Evolutionary conservation across 2,888 invertebrate species (phyloP).

Genomic region (Lycia hirtaria): DNA sequence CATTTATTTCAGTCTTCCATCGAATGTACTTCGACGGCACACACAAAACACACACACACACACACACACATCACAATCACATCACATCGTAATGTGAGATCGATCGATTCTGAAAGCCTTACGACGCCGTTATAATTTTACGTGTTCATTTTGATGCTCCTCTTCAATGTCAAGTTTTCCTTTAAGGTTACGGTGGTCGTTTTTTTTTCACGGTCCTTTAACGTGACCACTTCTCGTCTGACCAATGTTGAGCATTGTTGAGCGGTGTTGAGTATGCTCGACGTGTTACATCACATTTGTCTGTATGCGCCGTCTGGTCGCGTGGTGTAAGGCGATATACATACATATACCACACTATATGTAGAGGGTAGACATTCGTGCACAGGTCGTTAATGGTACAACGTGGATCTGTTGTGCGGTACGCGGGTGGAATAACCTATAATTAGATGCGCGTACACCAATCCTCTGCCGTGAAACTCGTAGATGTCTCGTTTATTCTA

Average conservation of each 20-base stretch:
- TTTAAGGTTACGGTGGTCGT: conserved; percentile 39
- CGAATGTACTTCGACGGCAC: conserved; percentile 52
- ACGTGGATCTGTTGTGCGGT: conserved; percentile 77
- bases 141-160: conserved; percentile 55
- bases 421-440: conserved; percentile 83
- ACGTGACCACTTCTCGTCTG: conserved; percentile 5
- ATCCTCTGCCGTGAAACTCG: conserved; percentile 69
- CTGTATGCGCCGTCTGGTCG: conserved; percentile 53
- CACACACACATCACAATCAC: no score
- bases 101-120: conserved; percentile 65
- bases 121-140: conserved; percentile 64
- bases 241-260: no score
- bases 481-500: conserved; percentile 71
- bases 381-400: conserved; percentile 78
- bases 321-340: conserved; percentile 51
- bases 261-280: conserved; percentile 60
- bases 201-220: conserved; percentile 45
- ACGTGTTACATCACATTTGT: conserved; percentile 67
- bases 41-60: no score
- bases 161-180: conserved; percentile 64
- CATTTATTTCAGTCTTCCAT: conserved; percentile 59
- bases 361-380: conserved; percentile 70
- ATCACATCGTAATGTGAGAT: no score
- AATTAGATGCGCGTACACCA: conserved; percentile 82
- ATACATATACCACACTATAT: conserved; percentile 50